A percentile compares a stretch with the other conserved stretches of the same genome.
phyloP scores from a whole-genome alignment of 2,888 invertebrate genomes.

The Hypercompe scribonia region DNA sequence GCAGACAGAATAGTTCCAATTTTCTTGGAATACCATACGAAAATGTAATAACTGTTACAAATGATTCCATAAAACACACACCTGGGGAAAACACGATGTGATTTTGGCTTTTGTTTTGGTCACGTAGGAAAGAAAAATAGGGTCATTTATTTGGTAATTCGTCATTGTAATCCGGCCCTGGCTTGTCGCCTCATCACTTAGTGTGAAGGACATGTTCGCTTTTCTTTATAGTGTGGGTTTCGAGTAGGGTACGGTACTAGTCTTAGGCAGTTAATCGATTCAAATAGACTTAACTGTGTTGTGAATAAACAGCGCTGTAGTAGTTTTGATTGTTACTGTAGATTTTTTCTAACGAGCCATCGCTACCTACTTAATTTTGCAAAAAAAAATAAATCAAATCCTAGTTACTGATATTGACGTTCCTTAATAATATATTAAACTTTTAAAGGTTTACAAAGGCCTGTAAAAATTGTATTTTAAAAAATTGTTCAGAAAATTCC shows the following conservation, averaged over 20 bases:
- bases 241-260: slow-evolving; percentile 28
- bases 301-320: neutral
- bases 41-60: slow-evolving; percentile 58
- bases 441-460: too few relatives aligned
- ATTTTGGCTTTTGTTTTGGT: slow-evolving; percentile 54
- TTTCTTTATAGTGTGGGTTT: slow-evolving; percentile 63
- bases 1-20: slow-evolving; percentile 25
- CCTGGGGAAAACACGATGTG: slow-evolving; percentile 65
- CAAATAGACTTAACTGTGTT: neutral
- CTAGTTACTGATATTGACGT: too few relatives aligned
- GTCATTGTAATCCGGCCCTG: slow-evolving; percentile 77
- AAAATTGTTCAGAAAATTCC: too few relatives aligned
- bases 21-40: slow-evolving; percentile 40
- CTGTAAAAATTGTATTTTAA: too few relatives aligned
- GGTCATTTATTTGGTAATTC: slow-evolving; percentile 72
- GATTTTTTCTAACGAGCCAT: too few relatives aligned
- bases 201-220: slow-evolving; percentile 72
- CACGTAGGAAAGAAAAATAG: slow-evolving; percentile 73
- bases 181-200: slow-evolving; percentile 71
- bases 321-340: too few relatives aligned
- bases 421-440: too few relatives aligned
- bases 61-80: slow-evolving; percentile 57
- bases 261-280: slow-evolving; percentile 21
- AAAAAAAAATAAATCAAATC: too few relatives aligned
- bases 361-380: too few relatives aligned